A percentile compares a stretch with the other conserved stretches of the same genome.
Evolutionary conservation across 2,113 vertebrate genomes (phyloP).

Genomic region (Melanocharis versteri): DNA sequence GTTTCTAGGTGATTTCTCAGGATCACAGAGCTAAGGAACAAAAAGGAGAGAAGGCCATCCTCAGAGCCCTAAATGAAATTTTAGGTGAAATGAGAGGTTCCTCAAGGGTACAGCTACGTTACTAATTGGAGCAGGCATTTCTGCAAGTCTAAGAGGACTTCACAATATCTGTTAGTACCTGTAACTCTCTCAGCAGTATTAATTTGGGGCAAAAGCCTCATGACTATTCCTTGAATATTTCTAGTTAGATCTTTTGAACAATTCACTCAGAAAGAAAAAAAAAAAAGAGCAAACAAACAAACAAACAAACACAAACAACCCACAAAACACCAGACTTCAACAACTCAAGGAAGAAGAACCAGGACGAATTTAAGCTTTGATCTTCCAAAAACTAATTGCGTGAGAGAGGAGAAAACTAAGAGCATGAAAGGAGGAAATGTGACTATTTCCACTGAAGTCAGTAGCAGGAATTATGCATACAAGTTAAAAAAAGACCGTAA

Average conservation of each 20-base stretch:
- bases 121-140: neutral
- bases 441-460: slow-evolving; percentile 41
- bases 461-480: slow-evolving; percentile 1
- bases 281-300: neutral
- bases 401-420: neutral
- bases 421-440: slow-evolving; percentile 22
- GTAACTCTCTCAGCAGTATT: neutral
- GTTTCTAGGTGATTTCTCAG: neutral
- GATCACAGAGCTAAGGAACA: neutral
- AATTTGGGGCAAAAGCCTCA: neutral
- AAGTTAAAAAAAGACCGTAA: neutral
- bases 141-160: neutral
- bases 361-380: slow-evolving; percentile 6
- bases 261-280: neutral
- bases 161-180: neutral
- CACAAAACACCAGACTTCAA: neutral
- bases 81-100: neutral
- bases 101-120: neutral
- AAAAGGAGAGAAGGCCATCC: neutral
- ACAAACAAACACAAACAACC: neutral
- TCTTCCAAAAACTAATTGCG: slow-evolving; percentile 41
- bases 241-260: neutral
- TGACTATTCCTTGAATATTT: neutral
- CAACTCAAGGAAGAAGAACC: neutral
- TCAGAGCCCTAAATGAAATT: neutral